Conservation (phyloP, 2,888 invertebrate genomes). For the Cryptus viduatorius region DNA sequence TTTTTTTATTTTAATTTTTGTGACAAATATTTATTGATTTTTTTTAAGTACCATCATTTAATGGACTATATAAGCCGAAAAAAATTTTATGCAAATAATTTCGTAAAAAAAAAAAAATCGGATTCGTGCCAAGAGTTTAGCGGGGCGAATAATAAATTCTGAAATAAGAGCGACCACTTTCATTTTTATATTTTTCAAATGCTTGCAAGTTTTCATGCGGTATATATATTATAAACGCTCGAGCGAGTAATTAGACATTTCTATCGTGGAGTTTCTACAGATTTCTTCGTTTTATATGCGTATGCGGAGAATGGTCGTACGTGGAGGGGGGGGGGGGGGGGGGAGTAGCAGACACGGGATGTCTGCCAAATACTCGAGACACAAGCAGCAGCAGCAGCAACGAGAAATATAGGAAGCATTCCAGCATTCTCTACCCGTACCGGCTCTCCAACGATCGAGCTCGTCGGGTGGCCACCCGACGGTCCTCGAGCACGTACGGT, state of each 20-base stretch:
- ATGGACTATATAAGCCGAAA: too few species aligned
- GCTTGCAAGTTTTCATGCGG: conserved; percentile 6
- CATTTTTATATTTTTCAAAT: background rate
- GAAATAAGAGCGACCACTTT: background rate
- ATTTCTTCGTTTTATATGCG: conserved; percentile 18
- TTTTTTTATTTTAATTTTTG: too few species aligned
- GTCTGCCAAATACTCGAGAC: conserved; percentile 51
- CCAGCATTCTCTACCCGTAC: conserved; percentile 26
- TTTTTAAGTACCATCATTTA: too few species aligned
- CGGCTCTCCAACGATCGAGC: conserved; percentile 56
- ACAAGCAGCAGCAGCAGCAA: conserved; percentile 37
- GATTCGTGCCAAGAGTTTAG: background rate
- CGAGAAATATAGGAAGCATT: conserved; percentile 40
- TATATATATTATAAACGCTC: background rate
- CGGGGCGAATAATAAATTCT: background rate
- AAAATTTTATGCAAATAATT: too few species aligned
- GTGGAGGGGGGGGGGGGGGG: background rate
- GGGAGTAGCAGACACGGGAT: conserved; percentile 21
- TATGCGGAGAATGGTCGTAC: conserved; percentile 8
- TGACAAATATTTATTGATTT: too few species aligned
- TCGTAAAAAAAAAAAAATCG: too few species aligned
- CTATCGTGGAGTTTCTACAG: background rate
- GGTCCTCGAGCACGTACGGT: conserved; percentile 72
- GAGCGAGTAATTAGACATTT: conserved; percentile 49
- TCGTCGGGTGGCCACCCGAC: conserved; percentile 43